Base-by-base conservation (phyloP, 2,888 invertebrate genomes). In the Nemotelus nigrinus region DNA sequence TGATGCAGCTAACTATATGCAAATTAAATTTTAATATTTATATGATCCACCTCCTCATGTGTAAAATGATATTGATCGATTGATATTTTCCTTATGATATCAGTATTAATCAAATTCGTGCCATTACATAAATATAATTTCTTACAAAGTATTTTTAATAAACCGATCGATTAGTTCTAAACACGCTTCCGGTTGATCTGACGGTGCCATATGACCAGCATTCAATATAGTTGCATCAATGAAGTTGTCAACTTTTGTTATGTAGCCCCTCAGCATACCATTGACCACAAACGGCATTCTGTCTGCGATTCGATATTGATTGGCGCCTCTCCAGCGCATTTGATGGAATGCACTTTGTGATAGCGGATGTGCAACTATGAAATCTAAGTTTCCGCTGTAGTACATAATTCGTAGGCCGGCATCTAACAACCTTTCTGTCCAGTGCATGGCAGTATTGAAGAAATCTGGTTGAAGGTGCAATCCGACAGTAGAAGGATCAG, bases 121-220 rank as follows among this genome's bases (percentile, higher is more conserved):
- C 25, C 25, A 25, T 25, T 25, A 25, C 25, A 25, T 25, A 25
- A 25, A 25, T 25, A 25, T 25, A 41, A 43, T 48, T 44, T 80
- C 81, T 79, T 80, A 82, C 72, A 82, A 79, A 65, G 75, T 79
- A 77, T 82, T 80, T 53, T 80, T 80, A 48, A 90, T 88, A 84
- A 92, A 92, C 79, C 90, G 89, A 50, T 89, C 89, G 81, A 92
- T 90, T 80, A 92, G 88, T 43, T 91, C 90, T 1, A 90, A 87
- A 0, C 90, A 87, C 65, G 89, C 89, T 2, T 89, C 87, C 0
- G 92, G 91, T 83, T 91, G 89, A 84, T 92, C 91, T 0, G 89
- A 87, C 0, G 92, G 91, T 3, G 91, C 91, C 90, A 92, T 90
- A 83, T 93, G 92, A 0, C 93, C 93, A 1, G 92, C 90, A 65